Evolutionary conservation across 2,888 invertebrate genomes (phyloP), one percentile per base, ranked within the genome.

Genomic region (Elmis aenea): DNA sequence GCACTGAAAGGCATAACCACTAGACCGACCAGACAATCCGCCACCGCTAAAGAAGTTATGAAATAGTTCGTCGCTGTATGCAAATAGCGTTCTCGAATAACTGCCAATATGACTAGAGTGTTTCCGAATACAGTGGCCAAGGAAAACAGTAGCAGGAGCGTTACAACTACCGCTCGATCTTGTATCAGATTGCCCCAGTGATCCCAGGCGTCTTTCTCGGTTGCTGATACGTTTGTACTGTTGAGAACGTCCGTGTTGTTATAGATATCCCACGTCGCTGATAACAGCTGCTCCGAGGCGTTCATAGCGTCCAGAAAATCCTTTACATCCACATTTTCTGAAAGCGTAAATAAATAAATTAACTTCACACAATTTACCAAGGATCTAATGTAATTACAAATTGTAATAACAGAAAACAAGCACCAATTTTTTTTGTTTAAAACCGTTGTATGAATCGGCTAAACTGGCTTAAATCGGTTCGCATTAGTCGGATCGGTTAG

Each of bases 1-100:
- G 91, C 91, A 45, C 90, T 89, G 67, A 97, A 93, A 0, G 97
- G 97, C 97, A 97, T 97, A 29, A 99, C 97, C 2, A 96, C 89
- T 28, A 94, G 72, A 0, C 97, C 97, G 3, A 97, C 95, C 25
- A 97, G 73, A 54, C 95, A 91, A 65, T 97, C 97, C 1, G 97
- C 96, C 13, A 94, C 89, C 1, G 97, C 97, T 45, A 97, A 70
- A 8, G 96, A 96, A 5, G 95, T 94, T 45, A 97, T 92, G 66
- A 97, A 92, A 63, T 95, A 97, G 68, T 96, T 96, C 4, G 97
- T 97, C 5, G 96, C 92, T 5, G 95, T 95, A 64, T 96, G 91
- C 3, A 99, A 75, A 59, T 95, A 95, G 11, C 93, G 75, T 64
- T 96, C 96, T 11, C 92, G 76, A 16, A 88, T 80, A 5, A 97